Conservation (phyloP, 2,797 vertebrate genomes). For the Buceros bicornis region DNA sequence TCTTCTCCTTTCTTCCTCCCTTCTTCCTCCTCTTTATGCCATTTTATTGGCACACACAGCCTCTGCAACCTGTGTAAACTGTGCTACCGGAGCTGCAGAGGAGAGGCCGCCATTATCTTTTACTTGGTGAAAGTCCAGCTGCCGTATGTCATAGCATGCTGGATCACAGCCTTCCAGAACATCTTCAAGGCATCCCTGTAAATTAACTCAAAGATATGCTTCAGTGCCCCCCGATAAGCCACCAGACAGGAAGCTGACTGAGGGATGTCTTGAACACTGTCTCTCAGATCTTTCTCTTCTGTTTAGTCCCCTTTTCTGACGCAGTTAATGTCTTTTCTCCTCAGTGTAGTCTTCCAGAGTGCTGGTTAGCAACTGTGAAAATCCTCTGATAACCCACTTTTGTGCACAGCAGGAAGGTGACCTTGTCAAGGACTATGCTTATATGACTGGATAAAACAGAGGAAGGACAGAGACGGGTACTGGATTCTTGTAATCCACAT, state of each 20-base stretch:
- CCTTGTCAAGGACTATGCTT: background rate
- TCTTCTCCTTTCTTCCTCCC: background rate
- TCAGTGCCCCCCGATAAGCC: background rate
- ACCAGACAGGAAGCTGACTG: background rate
- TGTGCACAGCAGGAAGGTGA: background rate
- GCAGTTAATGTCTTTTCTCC: background rate
- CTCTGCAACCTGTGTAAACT: rapidly evolving
- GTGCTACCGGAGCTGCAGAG: rapidly evolving
- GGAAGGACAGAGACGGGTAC: background rate
- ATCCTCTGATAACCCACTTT: background rate
- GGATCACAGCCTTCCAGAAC: background rate
- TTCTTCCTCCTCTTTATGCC: background rate
- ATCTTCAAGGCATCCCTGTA: background rate
- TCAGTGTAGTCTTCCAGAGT: rapidly evolving
- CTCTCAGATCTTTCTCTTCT: background rate
- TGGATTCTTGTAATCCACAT: background rate
- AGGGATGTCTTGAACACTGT: background rate
- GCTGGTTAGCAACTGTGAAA: background rate
- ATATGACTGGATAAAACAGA: background rate
- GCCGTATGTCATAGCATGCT: background rate
- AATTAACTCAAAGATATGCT: background rate
- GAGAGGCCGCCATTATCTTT: background rate
- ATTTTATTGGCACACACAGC: rapidly evolving
- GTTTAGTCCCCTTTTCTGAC: rapidly evolving
- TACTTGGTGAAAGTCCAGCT: background rate